These are phyloP conservation scores for Yponomeuta cagnagella DNA, from an alignment of 2,888 invertebrate species.

Conservation along the genomic window DNA sequence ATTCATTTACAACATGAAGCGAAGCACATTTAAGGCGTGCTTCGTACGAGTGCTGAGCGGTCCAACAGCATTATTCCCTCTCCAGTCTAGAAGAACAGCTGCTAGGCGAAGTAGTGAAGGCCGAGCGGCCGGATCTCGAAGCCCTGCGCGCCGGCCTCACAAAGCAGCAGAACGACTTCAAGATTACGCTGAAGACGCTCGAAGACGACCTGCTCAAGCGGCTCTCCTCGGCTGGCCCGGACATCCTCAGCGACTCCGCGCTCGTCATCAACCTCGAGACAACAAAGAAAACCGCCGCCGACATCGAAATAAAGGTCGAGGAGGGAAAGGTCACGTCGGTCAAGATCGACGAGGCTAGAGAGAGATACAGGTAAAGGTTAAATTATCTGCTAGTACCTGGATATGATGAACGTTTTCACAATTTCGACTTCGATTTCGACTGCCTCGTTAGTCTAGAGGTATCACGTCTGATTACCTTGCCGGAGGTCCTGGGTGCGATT, in stretches of 20 bases:
- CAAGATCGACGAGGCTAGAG: slow-evolving; percentile 93
- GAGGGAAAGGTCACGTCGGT: slow-evolving; percentile 91
- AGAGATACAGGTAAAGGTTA: slow-evolving; percentile 81
- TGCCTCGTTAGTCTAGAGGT: too few relatives aligned
- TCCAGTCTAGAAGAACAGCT: slow-evolving; percentile 90
- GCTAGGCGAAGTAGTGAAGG: slow-evolving; percentile 94
- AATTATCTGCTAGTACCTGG: neutral
- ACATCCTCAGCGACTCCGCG: slow-evolving; percentile 92
- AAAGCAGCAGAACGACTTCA: slow-evolving; percentile 95
- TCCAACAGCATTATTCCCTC: neutral
- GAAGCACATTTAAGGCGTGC: too few relatives aligned
- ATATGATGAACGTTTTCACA: neutral
- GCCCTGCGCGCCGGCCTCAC: slow-evolving; percentile 87
- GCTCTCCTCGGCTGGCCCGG: slow-evolving; percentile 92
- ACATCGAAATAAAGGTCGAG: slow-evolving; percentile 89
- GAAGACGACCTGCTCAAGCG: slow-evolving; percentile 93
- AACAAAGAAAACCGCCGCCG: slow-evolving; percentile 93
- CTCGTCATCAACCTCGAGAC: slow-evolving; percentile 94
- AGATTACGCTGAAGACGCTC: slow-evolving; percentile 91
- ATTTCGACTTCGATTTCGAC: too few relatives aligned
- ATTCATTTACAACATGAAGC: too few relatives aligned
- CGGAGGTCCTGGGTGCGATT: too few relatives aligned
- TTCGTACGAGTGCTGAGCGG: too few relatives aligned
- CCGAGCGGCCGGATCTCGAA: slow-evolving; percentile 94
- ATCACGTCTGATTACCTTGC: too few relatives aligned